Percentiles rank a stretch among this genome's conserved stretches.
These are phyloP conservation scores for Selene dorsalis DNA, from an alignment of 2,797 vertebrate genomes.

Conservation along the genomic window DNA sequence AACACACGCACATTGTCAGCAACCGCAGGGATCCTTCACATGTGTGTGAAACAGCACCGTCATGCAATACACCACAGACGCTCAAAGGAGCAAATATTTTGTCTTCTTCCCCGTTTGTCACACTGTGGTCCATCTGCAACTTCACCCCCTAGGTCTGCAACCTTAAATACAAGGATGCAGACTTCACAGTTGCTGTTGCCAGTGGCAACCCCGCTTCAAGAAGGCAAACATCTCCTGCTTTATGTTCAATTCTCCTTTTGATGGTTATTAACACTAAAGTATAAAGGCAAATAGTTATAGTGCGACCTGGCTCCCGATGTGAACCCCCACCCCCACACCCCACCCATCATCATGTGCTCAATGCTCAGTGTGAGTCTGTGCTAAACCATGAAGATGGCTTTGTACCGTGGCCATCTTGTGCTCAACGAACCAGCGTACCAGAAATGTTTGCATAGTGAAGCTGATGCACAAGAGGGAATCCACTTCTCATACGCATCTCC, in stretches of 20 bases:
- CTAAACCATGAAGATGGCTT: constrained; percentile 51
- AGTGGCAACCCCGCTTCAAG: constrained; percentile 17
- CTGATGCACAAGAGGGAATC: constrained; percentile 38
- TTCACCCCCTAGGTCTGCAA: constrained; percentile 14
- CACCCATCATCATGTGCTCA: constrained; percentile 13
- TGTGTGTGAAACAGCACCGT: constrained; percentile 49
- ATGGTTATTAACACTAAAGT: constrained; percentile 28
- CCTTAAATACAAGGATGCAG: constrained; percentile 16
- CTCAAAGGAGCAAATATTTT: constrained; percentile 22
- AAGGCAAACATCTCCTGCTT: constrained; percentile 16
- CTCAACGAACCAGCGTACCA: constrained; percentile 44
- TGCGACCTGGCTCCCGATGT: not conserved
- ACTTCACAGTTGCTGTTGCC: constrained; percentile 20
- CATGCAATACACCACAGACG: constrained; percentile 43
- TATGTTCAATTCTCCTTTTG: constrained; percentile 30
- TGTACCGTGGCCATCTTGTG: constrained; percentile 57
- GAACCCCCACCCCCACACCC: no score
- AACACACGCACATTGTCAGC: constrained; percentile 59
- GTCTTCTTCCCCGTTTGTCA: constrained; percentile 4
- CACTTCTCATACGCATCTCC: constrained; percentile 44
- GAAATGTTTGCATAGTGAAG: constrained; percentile 46
- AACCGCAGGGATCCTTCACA: constrained; percentile 61
- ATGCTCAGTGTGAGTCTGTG: constrained; percentile 36
- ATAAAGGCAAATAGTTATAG: constrained; percentile 5
- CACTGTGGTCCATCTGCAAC: not conserved